Evolutionary conservation across 2,113 vertebrate genomes (phyloP), one percentile per base, ranked within the genome.

Genomic region (Prochilodus magdalenae): DNA sequence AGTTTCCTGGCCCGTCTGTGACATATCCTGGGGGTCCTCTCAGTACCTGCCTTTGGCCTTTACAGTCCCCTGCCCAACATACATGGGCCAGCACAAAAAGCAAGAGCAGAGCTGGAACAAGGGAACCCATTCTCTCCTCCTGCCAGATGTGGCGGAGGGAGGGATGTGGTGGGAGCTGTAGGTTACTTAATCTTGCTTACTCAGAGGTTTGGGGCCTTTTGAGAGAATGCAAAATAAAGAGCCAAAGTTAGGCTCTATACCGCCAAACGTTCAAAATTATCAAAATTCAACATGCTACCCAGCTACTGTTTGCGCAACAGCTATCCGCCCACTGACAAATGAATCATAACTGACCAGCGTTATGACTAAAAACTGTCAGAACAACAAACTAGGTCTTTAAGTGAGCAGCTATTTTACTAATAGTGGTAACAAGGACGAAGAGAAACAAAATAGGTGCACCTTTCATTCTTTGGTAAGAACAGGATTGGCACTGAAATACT

Each of bases 1-100:
- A 98, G 90, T 98, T 98, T 85, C 96, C 96, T 0, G 95, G 94
- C 33, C 97, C 97, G n/a, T 98, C 97, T 6, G 96, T 96, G 83
- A 98, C 94, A 24, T 95, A 96, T 77, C 97, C 96, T 3, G 94
- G 94, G 1, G 93, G 86, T 15, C 94, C 94, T 76, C 92, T 94
- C 22, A 98, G 88, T 76, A 96, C 95, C 87, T 96, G 95, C 8
- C 97, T 93, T 85, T 96, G 95, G 66, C 96, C 96, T 83, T 96
- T 97, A 89, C 97, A 98, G 88, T 97, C 95, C 29, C 96, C 96
- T 0, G 95, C 93, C 72, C 85, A 73, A 63, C 87, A 90, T 3
- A 67, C 27, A 30, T 82, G 90, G 0, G 47, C 86, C 75, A 89
- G 79, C 71, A 93, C 87, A n/a, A 88, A 86, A 88, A 94, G 85